Evolutionary conservation across 2,888 invertebrate genomes (phyloP).

Genomic region (Orchesella flavescens): DNA sequence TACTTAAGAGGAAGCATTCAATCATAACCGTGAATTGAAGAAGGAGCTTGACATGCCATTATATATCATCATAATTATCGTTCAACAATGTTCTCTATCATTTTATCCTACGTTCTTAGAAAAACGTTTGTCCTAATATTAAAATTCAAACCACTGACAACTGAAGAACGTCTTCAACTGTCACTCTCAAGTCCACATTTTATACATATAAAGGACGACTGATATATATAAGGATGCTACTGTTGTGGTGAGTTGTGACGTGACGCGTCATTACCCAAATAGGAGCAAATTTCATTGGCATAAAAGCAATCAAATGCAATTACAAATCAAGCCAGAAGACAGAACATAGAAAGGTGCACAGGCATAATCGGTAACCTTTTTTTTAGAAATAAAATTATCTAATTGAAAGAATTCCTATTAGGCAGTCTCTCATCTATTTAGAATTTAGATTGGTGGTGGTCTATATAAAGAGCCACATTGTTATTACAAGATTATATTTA

Average conservation of each 20-base stretch:
- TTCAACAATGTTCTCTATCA: neutral
- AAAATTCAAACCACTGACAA: conserved; percentile 1
- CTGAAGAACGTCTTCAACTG: too few species aligned
- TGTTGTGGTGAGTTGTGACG: too few species aligned
- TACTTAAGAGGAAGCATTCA: neutral
- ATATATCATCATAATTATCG: neutral
- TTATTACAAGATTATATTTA: conserved; percentile 16
- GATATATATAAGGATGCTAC: too few species aligned
- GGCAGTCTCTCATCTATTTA: conserved; percentile 5
- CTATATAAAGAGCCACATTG: conserved; percentile 7
- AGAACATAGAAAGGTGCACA: neutral
- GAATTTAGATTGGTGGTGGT: conserved; percentile 9
- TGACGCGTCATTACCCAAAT: too few species aligned
- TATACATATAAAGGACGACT: too few species aligned
- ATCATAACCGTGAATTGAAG: conserved; percentile 32
- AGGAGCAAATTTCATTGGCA: too few species aligned
- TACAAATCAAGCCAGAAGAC: neutral
- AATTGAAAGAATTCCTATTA: neutral
- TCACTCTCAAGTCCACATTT: too few species aligned
- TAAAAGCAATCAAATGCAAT: neutral
- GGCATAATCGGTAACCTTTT: neutral
- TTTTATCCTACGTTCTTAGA: neutral
- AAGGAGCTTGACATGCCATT: neutral
- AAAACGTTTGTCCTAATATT: conserved; percentile 34
- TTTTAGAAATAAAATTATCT: neutral